Evolutionary conservation across 2,113 vertebrate species (phyloP).

Genomic region (Neoarius graeffei): DNA sequence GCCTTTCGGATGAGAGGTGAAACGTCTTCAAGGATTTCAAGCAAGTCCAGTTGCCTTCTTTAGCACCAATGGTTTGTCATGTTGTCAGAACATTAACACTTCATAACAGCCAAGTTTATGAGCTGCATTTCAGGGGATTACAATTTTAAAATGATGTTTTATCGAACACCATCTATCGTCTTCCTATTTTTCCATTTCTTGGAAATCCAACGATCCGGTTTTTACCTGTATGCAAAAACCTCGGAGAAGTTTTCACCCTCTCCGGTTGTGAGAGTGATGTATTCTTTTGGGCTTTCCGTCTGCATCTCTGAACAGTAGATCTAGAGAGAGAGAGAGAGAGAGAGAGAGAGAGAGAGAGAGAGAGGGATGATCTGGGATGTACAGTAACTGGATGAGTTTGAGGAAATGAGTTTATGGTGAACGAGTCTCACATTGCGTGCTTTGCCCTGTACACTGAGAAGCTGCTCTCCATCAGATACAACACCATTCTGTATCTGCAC

Average conservation of each 20-base stretch:
- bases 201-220: neutral
- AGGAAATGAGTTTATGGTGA: neutral
- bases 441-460: slow-evolving; percentile 84
- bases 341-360: neutral
- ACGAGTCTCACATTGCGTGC: slow-evolving; percentile 76
- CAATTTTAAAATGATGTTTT: neutral
- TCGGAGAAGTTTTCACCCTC: slow-evolving; percentile 95
- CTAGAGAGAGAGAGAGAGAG: slow-evolving; percentile 63
- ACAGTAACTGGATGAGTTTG: neutral
- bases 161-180: neutral
- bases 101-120: neutral
- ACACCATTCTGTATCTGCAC: slow-evolving; percentile 71
- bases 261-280: slow-evolving; percentile 81
- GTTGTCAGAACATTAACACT: neutral
- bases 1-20: too few species aligned
- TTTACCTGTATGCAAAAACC: slow-evolving; percentile 94
- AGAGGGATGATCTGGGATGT: neutral
- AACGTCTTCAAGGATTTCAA: too few species aligned
- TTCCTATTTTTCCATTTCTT: neutral
- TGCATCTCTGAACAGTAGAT: slow-evolving; percentile 93
- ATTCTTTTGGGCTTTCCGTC: slow-evolving; percentile 86
- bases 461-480: slow-evolving; percentile 81
- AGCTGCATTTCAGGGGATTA: neutral
- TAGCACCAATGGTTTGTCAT: neutral
- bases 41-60: too few species aligned